Evolutionary conservation across 2,888 invertebrate species (phyloP), one percentile per base, ranked within the genome.

Genomic region (Luperina nickerlii): DNA sequence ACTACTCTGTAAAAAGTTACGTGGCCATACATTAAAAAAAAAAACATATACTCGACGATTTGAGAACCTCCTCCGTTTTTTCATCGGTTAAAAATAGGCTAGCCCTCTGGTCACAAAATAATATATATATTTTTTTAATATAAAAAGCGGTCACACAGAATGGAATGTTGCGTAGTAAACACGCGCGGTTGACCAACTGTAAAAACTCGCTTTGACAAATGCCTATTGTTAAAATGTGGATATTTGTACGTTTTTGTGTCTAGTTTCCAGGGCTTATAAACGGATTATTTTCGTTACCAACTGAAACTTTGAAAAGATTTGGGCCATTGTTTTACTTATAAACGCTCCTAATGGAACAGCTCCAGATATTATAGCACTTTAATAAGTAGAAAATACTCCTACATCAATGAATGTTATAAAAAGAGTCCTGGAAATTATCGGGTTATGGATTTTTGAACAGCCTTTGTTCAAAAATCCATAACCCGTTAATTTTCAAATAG

Each of bases 201-300:
- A 8, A 15, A 69, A 82, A 32, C 9, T 20, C 65, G n/a, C 82
- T 82, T 81, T 82, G 82, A 13, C 57, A 82, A 81, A 82, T 76
- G 6, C 69, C 62, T 24, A 77, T 82, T 67, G 82, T 81, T 54
- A 48, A 45, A 66, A 74, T 74, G 60, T 42, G 8, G 20, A 27
- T 68, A 20, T 54, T 79, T 45, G 45, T 13, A 13, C 32, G 2
- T 79, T 78, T 79, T 63, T n/a, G 42, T 72, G 32, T 2, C 1
- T 1, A 62, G 48, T 74, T 62, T 45, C 32, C 65, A 32, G 3
- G 15, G 15, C 27, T 65, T 73, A 45, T 6, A 73, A 32, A 3
- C 15, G 24, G 15, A 48, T 76, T 74, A 76, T 60, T 60, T 60
- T 27, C 20, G n/a, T 63, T 24, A 11, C 9, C 0, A 51, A 48